These are phyloP conservation scores for Oreochromis tanganicae DNA, from an alignment of 2,113 vertebrate genomes.

Conservation along the genomic window DNA sequence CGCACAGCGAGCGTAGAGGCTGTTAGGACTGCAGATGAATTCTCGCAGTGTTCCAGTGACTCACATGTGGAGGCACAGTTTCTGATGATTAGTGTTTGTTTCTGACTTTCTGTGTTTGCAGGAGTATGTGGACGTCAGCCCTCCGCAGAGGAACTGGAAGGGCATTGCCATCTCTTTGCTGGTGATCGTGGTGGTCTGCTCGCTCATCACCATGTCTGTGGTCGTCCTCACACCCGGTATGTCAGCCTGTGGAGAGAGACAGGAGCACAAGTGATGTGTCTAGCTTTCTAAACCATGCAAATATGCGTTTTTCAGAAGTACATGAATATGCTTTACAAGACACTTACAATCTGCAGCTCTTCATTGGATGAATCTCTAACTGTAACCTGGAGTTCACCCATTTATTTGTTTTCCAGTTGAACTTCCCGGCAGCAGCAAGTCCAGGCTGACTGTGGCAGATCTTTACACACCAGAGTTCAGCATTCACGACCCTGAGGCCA, in stretches of 20 bases:
- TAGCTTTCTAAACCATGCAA: neutral
- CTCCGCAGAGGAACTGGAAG: constrained; percentile 91
- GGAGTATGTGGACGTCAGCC: constrained; percentile 87
- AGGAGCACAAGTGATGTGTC: neutral
- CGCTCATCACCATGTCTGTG: constrained; percentile 90
- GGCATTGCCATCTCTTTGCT: constrained; percentile 91
- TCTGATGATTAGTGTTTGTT: neutral
- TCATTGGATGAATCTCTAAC: neutral
- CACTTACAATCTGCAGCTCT: neutral
- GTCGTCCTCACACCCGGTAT: constrained; percentile 88
- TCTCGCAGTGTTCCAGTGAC: neutral
- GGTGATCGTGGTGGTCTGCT: constrained; percentile 90
- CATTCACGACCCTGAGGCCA: constrained; percentile 80
- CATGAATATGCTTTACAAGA: neutral
- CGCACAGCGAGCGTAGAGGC: neutral
- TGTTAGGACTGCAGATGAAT: neutral
- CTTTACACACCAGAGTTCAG: constrained; percentile 81
- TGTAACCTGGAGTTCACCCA: neutral
- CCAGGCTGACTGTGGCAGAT: constrained; percentile 79
- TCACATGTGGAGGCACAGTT: neutral
- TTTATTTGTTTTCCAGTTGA: constrained; percentile 70
- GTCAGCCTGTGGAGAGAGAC: neutral
- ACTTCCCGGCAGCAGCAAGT: constrained; percentile 77
- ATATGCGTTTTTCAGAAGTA: neutral
- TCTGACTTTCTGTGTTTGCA: constrained; percentile 36